phyloP scores from a whole-genome alignment of 2,797 vertebrate species.

The Anomalospiza imberbis region DNA sequence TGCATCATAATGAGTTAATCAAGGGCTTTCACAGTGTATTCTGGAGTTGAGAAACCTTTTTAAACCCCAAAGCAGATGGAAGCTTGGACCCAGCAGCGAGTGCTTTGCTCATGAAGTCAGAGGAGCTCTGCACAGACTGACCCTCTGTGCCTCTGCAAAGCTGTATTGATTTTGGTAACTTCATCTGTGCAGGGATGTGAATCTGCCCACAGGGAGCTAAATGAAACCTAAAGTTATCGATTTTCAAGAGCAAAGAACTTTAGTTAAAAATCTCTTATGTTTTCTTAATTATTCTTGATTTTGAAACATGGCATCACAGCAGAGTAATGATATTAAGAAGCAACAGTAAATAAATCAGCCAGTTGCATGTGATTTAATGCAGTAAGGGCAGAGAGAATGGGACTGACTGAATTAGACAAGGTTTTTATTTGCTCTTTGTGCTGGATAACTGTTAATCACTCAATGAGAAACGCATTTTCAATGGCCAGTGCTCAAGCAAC shows the following conservation, averaged over 20 bases:
- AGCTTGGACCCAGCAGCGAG: not conserved
- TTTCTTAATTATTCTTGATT: conserved; percentile 31
- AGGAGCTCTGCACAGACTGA: conserved; percentile 22
- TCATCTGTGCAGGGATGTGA: conserved; percentile 37
- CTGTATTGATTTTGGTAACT: conserved; percentile 53
- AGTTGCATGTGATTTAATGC: not conserved
- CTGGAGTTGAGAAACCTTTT: conserved; percentile 13
- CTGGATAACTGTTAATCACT: conserved; percentile 50
- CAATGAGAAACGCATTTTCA: not conserved
- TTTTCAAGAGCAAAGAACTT: conserved; percentile 24
- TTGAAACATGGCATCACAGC: not conserved
- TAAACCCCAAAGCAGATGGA: conserved; percentile 1
- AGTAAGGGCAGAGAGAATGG: not conserved
- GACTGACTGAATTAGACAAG: not conserved
- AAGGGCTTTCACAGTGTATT: conserved; percentile 30
- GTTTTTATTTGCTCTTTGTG: conserved; percentile 41
- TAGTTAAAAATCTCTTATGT: conserved; percentile 16
- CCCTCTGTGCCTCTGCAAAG: conserved; percentile 7
- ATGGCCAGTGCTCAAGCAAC: not conserved
- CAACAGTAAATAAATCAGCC: not conserved
- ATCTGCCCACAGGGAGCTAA: conserved; percentile 26
- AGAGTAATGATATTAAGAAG: not conserved
- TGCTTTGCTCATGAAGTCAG: conserved; percentile 48
- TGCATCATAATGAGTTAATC: conserved; percentile 42
- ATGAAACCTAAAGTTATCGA: conserved; percentile 15